Conservation (phyloP, 2,797 vertebrate genomes). For the Diplodus puntazzo region DNA sequence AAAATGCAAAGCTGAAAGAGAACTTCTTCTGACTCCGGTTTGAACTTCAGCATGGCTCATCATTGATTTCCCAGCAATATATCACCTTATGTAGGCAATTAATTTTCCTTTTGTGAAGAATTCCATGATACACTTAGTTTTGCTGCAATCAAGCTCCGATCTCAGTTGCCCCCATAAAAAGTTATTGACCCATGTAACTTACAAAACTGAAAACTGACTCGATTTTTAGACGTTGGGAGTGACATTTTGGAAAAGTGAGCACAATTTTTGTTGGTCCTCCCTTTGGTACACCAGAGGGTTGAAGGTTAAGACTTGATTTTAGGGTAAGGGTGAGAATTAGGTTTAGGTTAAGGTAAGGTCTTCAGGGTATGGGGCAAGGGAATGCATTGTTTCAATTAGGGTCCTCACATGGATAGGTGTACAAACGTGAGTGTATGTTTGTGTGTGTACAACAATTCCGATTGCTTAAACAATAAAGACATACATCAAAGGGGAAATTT, state of each 20-base stretch:
- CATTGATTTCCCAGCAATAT: conserved; percentile 12
- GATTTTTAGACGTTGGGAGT: no score
- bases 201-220: no score
- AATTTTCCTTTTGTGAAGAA: neutral
- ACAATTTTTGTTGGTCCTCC: no score
- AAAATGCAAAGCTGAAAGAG: neutral
- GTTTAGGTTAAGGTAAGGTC: no score
- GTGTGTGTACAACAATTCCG: neutral
- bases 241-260: no score
- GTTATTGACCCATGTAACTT: conserved; percentile 1
- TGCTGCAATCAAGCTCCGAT: conserved; percentile 1
- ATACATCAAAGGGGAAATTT: neutral
- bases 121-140: neutral
- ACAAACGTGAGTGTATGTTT: neutral
- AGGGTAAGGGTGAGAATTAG: no score
- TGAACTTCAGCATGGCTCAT: neutral
- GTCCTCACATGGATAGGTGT: no score
- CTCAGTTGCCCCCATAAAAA: conserved; percentile 15
- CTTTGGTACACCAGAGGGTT: no score
- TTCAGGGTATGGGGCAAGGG: no score
- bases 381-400: no score
- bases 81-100: neutral
- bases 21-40: neutral
- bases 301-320: no score
- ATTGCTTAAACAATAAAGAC: neutral